Evolutionary conservation across 37 sponge, comb jelly and placozoan genomes (phyloP), one percentile per base, ranked within the genome.

Genomic region (Tethya wilhelma): DNA sequence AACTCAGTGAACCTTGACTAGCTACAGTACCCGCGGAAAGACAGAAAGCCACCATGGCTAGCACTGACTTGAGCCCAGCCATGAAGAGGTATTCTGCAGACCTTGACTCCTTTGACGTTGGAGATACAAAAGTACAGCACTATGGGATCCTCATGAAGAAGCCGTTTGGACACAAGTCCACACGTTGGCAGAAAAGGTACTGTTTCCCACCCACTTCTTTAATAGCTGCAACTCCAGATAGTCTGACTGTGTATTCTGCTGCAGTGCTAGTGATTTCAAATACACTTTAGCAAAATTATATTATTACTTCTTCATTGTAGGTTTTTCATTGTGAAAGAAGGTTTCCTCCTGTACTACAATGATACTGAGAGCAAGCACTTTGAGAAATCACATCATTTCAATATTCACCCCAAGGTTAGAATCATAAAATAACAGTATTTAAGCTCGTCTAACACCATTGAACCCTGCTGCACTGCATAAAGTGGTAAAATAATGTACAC

Each of bases 381-480:
- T 66, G 96, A 98, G 71, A 71, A 70, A 19, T 67, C 89, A 11
- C 90, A 86, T 32, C 88, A 86, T 56, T 98, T 98, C 83, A 98
- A 98, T 78, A 98, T 95, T 56, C 98, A 98, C 78, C 98, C 98
- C 12, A 98, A 98, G 92, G 97, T 97, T 25, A 19, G 55, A n/a
- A n/a, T n/a, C n/a, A n/a, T n/a, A n/a, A n/a, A n/a, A n/a, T n/a
- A n/a, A n/a, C n/a, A n/a, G n/a, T n/a, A n/a, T n/a, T n/a, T n/a
- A n/a, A n/a, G n/a, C n/a, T n/a, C n/a, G n/a, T n/a, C n/a, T n/a
- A n/a, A n/a, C n/a, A n/a, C n/a, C n/a, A n/a, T n/a, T n/a, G n/a
- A n/a, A n/a, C n/a, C n/a, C n/a, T n/a, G n/a, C n/a, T n/a, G n/a
- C n/a, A n/a, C n/a, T n/a, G n/a, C n/a, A n/a, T n/a, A n/a, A n/a